Evolutionary conservation across 2,113 vertebrate genomes (phyloP).

Genomic region (Lampris incognitus): DNA sequence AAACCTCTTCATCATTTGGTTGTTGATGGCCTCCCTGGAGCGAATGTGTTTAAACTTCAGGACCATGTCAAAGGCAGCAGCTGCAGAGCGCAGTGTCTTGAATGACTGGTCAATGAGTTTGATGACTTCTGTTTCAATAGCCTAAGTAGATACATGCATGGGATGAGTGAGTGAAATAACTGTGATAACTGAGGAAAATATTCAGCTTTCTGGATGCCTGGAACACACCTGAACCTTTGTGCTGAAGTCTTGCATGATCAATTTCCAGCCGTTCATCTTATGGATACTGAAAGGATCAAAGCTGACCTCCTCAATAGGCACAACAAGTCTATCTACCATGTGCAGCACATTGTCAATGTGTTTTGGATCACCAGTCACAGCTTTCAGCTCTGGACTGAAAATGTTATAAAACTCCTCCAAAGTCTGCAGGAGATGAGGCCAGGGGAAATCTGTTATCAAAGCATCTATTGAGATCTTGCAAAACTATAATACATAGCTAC

Average conservation of each 20-base stretch:
- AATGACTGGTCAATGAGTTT: conserved; percentile 92
- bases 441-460: neutral
- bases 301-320: conserved; percentile 82
- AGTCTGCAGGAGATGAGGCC: conserved; percentile 75
- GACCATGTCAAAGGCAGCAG: conserved; percentile 91
- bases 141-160: conserved; percentile 71
- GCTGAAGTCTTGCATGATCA: conserved; percentile 87
- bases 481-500: neutral
- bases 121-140: conserved; percentile 90
- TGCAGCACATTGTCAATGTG: conserved; percentile 83
- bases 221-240: conserved; percentile 83
- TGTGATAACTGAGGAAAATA: neutral
- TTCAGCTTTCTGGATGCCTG: neutral
- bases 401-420: conserved; percentile 90
- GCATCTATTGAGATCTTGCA: neutral
- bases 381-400: conserved; percentile 89
- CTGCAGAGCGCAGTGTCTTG: conserved; percentile 89
- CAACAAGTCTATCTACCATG: conserved; percentile 84
- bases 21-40: conserved; percentile 85
- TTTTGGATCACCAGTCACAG: conserved; percentile 87
- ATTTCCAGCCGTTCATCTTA: conserved; percentile 84
- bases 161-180: neutral
- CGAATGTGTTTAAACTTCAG: conserved; percentile 89
- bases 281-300: conserved; percentile 88
- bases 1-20: conserved; percentile 93